Evolutionary conservation across 2,888 invertebrate genomes (phyloP).

Genomic region (Drosophila paracracens): DNA sequence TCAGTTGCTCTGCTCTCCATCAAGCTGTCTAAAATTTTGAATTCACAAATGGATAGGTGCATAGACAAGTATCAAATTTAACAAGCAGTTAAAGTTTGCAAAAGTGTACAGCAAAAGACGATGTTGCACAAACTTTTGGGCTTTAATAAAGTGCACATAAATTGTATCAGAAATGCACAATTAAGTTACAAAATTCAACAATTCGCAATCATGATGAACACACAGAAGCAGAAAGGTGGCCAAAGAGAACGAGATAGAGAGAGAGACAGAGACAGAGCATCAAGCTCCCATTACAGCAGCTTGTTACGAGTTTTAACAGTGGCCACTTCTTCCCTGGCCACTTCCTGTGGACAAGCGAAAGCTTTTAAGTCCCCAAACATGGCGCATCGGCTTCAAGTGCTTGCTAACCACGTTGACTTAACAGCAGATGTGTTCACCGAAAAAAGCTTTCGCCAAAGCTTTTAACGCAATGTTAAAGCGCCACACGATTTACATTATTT

Average conservation of each 20-base stretch:
- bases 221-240: not conserved
- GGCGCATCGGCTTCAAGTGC: slow-evolving; percentile 36
- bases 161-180: slow-evolving; percentile 52
- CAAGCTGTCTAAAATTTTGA: slow-evolving; percentile 1
- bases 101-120: too few species aligned
- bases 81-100: not conserved
- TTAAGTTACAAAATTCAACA: slow-evolving; percentile 49
- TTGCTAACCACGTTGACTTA: slow-evolving; percentile 44
- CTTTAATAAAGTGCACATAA: slow-evolving; percentile 29
- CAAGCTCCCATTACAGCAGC: slow-evolving; percentile 55
- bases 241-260: not conserved
- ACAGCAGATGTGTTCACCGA: slow-evolving; percentile 46
- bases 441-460: slow-evolving; percentile 64
- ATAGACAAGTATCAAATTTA: slow-evolving; percentile 13
- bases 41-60: not conserved
- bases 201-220: slow-evolving; percentile 21
- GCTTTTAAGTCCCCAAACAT: slow-evolving; percentile 66
- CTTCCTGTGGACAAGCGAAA: slow-evolving; percentile 74
- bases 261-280: not conserved
- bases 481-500: slow-evolving; percentile 71
- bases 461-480: slow-evolving; percentile 70
- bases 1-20: slow-evolving; percentile 6
- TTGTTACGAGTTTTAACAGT: slow-evolving; percentile 63
- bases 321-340: slow-evolving; percentile 39
- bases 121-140: slow-evolving; percentile 12